phyloP scores from a whole-genome alignment of 1,140 invertebrate genomes.

The Papilio dardanus region DNA sequence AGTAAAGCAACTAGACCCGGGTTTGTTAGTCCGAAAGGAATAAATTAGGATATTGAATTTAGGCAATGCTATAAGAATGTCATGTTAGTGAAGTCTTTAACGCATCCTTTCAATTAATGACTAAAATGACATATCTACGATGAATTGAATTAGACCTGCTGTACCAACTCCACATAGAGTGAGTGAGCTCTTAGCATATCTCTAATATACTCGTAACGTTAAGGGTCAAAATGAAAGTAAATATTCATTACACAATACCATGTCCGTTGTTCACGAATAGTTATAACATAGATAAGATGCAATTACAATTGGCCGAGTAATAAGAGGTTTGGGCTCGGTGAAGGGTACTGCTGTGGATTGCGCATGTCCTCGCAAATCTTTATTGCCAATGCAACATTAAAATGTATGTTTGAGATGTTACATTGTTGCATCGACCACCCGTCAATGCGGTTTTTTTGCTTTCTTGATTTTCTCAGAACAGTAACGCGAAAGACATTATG shows the following conservation, averaged over 20 bases:
- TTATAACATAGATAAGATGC: not conserved
- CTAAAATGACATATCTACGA: too few relatives aligned
- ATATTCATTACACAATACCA: not conserved
- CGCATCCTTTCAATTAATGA: too few relatives aligned
- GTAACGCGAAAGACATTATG: not conserved
- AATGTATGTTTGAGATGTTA: not conserved
- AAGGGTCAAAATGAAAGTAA: not conserved
- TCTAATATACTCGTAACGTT: too few relatives aligned
- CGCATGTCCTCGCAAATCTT: not conserved
- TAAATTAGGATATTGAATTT: too few relatives aligned
- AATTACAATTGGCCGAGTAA: conserved; percentile 12
- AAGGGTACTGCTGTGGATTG: conserved; percentile 14
- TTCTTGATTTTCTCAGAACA: not conserved
- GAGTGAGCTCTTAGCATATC: too few relatives aligned
- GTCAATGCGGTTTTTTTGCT: not conserved
- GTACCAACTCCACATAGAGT: too few relatives aligned
- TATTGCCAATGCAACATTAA: not conserved
- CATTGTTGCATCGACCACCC: conserved; percentile 9
- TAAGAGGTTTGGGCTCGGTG: conserved; percentile 1
- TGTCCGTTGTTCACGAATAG: not conserved
- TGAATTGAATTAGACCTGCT: too few relatives aligned
- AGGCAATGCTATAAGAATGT: too few relatives aligned
- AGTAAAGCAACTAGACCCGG: not conserved
- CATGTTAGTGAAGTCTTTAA: too few relatives aligned
- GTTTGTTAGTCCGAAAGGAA: not conserved